Evolutionary conservation across 2,113 vertebrate genomes (phyloP).

Genomic region (Dipodomys ordii): DNA sequence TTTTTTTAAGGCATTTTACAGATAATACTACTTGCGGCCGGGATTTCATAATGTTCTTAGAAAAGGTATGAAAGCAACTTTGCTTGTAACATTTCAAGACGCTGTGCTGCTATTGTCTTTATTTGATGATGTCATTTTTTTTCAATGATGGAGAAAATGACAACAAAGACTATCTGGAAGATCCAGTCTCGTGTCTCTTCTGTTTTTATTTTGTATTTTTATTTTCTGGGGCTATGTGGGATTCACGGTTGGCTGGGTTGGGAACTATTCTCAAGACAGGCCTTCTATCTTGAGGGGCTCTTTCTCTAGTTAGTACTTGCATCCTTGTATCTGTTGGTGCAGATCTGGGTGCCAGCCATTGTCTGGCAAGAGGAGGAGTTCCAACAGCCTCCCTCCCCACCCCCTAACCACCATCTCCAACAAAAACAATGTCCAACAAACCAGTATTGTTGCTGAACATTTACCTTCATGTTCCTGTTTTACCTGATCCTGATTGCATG

Average conservation of each 20-base stretch:
- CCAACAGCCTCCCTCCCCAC: too few species aligned
- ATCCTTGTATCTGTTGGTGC: rapidly evolving
- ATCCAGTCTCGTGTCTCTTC: conserved; percentile 64
- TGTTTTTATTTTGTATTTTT: conserved; percentile 68
- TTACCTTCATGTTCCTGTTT: not conserved
- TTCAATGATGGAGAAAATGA: conserved; percentile 81
- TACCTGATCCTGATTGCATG: not conserved
- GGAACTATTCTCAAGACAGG: not conserved
- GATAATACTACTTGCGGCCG: conserved; percentile 69
- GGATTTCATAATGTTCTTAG: conserved; percentile 81
- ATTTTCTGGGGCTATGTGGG: not conserved
- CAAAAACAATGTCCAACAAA: too few species aligned
- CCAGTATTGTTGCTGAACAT: rapidly evolving
- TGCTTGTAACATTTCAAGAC: conserved; percentile 84
- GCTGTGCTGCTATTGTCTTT: conserved; percentile 88
- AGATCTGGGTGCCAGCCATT: not conserved
- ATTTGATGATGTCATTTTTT: conserved; percentile 86
- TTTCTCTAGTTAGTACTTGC: not conserved
- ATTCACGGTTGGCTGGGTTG: not conserved
- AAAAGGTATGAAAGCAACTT: conserved; percentile 78
- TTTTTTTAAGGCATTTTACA: conserved; percentile 77
- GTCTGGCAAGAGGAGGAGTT: not conserved
- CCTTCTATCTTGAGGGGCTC: not conserved
- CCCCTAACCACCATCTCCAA: too few species aligned
- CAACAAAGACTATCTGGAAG: conserved; percentile 87